Conservation (phyloP, 2,797 vertebrate species). For the Falco novaeseelandiae region DNA sequence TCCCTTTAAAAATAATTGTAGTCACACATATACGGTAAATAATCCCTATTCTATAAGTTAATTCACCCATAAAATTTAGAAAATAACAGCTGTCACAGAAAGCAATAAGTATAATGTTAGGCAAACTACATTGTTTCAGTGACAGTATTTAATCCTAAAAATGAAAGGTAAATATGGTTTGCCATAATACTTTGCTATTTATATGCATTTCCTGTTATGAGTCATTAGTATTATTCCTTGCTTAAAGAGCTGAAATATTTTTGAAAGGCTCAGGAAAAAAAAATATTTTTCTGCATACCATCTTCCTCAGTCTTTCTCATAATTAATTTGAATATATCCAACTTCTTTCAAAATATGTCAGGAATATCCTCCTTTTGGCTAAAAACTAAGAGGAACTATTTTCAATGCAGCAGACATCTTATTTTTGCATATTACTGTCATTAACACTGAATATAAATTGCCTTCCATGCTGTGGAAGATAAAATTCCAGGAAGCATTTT, state of each 20-base stretch:
- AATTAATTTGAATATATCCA: not conserved
- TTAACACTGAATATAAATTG: conserved; percentile 5
- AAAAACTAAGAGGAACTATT: not conserved
- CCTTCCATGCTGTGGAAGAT: not conserved
- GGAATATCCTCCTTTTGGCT: not conserved
- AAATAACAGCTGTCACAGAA: not conserved
- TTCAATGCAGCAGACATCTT: not conserved
- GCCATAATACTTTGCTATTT: not conserved
- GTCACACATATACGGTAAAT: not conserved
- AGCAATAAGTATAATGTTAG: not conserved
- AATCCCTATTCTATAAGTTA: not conserved
- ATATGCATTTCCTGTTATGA: not conserved
- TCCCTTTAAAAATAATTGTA: conserved; percentile 2
- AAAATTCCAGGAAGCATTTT: not conserved
- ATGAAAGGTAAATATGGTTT: not conserved
- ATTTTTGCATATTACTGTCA: not conserved
- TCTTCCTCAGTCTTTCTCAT: not conserved
- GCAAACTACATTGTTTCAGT: not conserved
- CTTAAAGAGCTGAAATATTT: not conserved
- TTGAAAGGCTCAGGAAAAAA: not conserved
- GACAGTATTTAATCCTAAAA: not conserved
- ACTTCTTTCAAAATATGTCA: not conserved
- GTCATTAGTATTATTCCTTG: not conserved
- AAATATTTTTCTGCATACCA: not conserved
- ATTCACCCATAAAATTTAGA: not conserved